phyloP scores from a whole-genome alignment of 2,113 vertebrate species.

The Podilymbus podiceps region DNA sequence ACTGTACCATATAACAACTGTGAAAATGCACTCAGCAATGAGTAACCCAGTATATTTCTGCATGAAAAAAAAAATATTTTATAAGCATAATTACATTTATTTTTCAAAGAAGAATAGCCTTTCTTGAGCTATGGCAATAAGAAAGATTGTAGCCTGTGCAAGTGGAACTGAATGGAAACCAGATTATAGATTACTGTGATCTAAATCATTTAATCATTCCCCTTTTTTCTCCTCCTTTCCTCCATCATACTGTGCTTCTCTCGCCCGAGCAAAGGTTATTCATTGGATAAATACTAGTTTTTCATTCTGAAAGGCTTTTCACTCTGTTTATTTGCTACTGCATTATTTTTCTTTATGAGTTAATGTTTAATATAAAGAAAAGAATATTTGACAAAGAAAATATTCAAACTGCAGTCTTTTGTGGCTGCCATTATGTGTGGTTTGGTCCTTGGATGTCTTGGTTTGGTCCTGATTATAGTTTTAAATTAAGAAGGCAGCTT shows the following conservation, averaged over 20 bases:
- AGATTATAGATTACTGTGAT: constrained; percentile 9
- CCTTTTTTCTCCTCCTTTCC: not conserved
- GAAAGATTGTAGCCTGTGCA: not conserved
- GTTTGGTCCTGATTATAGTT: not conserved
- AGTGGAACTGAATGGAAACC: not conserved
- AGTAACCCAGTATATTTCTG: not conserved
- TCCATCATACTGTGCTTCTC: not conserved
- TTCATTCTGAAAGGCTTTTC: constrained; percentile 9
- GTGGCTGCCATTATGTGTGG: not conserved
- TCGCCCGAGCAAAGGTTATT: not conserved
- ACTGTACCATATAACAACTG: not conserved
- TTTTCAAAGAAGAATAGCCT: not conserved
- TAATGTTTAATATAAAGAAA: not conserved
- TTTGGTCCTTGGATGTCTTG: no score
- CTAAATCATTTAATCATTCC: not conserved
- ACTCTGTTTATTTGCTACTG: not conserved
- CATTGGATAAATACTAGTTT: constrained; percentile 5
- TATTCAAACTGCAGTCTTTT: not conserved
- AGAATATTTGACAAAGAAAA: not conserved
- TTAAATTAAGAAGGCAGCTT: not conserved
- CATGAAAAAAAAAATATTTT: not conserved
- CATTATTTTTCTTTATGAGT: not conserved
- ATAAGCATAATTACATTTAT: not conserved
- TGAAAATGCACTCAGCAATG: not conserved
- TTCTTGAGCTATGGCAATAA: not conserved